These are phyloP conservation scores for Eurytoma adleriae DNA, from an alignment of 2,888 invertebrate genomes.

Conservation along the genomic window DNA sequence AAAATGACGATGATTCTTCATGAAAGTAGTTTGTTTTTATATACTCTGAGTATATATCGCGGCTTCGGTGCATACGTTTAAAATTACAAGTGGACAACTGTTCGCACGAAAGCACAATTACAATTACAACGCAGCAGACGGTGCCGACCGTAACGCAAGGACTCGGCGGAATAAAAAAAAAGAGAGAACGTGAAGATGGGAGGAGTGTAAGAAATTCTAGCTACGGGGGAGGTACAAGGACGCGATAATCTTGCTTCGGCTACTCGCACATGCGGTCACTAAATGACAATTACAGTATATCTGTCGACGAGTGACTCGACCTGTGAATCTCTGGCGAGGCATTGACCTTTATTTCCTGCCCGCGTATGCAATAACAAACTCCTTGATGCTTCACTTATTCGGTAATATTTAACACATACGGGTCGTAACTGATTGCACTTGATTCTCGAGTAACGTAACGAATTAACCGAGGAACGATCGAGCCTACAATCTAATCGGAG, in stretches of 20 bases:
- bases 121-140: neutral
- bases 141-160: neutral
- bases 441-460: constrained; percentile 40
- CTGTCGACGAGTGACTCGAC: constrained; percentile 55
- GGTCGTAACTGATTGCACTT: constrained; percentile 50
- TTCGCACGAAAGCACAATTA: constrained; percentile 2
- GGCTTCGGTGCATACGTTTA: neutral
- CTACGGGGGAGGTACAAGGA: too few relatives aligned
- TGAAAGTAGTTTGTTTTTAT: constrained; percentile 21
- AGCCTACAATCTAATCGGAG: constrained; percentile 44
- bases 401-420: constrained; percentile 29
- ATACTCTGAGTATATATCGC: constrained; percentile 42
- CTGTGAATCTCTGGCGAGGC: constrained; percentile 47
- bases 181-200: too few relatives aligned
- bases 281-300: constrained; percentile 33
- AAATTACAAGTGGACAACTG: constrained; percentile 29
- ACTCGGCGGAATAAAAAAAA: neutral
- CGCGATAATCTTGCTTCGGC: constrained; percentile 9
- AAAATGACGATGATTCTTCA: constrained; percentile 33
- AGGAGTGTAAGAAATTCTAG: too few relatives aligned
- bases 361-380: constrained; percentile 48
- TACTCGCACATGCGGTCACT: constrained; percentile 6
- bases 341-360: constrained; percentile 14
- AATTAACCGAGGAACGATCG: constrained; percentile 54
- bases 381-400: constrained; percentile 29